phyloP scores from a whole-genome alignment of 2,797 vertebrate genomes.

The Neosalanx taihuensis region DNA sequence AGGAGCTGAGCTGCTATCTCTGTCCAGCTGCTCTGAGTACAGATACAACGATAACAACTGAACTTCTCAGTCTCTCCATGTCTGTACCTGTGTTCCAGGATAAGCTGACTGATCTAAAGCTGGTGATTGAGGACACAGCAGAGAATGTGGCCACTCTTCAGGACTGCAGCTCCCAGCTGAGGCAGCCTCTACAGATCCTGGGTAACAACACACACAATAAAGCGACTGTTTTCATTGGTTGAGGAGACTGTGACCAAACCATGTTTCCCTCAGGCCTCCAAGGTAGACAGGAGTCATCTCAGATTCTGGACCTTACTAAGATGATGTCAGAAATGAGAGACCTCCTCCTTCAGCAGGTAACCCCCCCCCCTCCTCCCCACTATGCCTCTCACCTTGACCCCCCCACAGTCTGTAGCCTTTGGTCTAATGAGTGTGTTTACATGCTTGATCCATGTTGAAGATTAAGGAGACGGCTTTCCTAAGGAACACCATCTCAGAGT shows the following conservation, averaged over 20 bases:
- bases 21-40: not conserved
- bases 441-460: conserved; percentile 59
- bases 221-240: not conserved
- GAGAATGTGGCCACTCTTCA: conserved; percentile 88
- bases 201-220: conserved; percentile 65
- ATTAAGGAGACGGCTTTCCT: conserved; percentile 92
- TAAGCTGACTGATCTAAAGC: conserved; percentile 85
- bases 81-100: conserved; percentile 67
- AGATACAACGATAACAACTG: too few species aligned
- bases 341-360: conserved; percentile 88
- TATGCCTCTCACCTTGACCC: not conserved
- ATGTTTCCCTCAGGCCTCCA: conserved; percentile 47
- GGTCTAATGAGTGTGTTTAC: not conserved
- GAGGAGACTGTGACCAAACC: not conserved
- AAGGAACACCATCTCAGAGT: conserved; percentile 89
- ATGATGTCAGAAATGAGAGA: conserved; percentile 90
- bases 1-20: not conserved
- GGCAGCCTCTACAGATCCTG: conserved; percentile 77
- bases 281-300: conserved; percentile 80
- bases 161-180: conserved; percentile 83
- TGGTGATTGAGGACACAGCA: conserved; percentile 87
- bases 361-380: not conserved
- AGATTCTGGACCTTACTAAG: conserved; percentile 85
- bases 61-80: not conserved
- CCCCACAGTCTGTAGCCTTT: not conserved